Base-by-base conservation (phyloP, 37 sponge, comb jelly and placozoan genomes). In the Spongilla lacustris region DNA sequence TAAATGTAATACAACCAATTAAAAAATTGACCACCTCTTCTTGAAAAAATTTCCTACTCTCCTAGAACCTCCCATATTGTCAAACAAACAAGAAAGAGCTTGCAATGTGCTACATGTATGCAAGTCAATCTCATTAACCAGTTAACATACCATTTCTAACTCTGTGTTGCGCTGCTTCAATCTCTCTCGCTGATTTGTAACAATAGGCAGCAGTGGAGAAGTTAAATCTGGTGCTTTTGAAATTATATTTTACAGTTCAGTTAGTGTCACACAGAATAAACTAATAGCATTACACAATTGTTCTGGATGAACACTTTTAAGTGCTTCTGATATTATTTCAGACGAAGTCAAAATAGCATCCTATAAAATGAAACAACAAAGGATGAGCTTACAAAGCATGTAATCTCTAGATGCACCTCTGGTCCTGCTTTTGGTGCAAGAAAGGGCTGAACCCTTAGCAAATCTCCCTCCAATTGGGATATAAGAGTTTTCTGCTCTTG, bases 131-230 rank as follows among this genome's bases (percentile, higher is more conserved):
- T 9, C 6, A 41, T 6, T 9, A 41, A 9, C 6, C 41, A 3
- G 3, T 41, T 41, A 41, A 41, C 41, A 75, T 73, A 92, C 97
- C 36, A 89, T 92, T 74, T 98, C 98, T 25, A 98, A 83, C 80
- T 96, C 93, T 23, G 58, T 21, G 75, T 94, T 94, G 81, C 93
- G 85, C 73, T 92, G 90, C 80, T 90, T 94, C 73, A 98, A 93
- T 35, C 98, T 78, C 74, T 98, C 98, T 32, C 98, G 90, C 75
- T 98, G 98, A 73, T 93, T 96, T 71, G 98, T 78, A 2, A 98
- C 96, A 67, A 98, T 96, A 24, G 93, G 89, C 26, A 98, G 88
- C 80, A 98, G 79, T 0, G 96, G 93, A 58, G 58, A 58, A 35
- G 2, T 76, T 10, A 76, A 27, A 26, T 1, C 77, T 26, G 26